Percentiles rank a stretch among this genome's conserved stretches.
phyloP scores from a whole-genome alignment of 37 sponge, comb jelly and placozoan genomes.

The Beroe ovata region DNA sequence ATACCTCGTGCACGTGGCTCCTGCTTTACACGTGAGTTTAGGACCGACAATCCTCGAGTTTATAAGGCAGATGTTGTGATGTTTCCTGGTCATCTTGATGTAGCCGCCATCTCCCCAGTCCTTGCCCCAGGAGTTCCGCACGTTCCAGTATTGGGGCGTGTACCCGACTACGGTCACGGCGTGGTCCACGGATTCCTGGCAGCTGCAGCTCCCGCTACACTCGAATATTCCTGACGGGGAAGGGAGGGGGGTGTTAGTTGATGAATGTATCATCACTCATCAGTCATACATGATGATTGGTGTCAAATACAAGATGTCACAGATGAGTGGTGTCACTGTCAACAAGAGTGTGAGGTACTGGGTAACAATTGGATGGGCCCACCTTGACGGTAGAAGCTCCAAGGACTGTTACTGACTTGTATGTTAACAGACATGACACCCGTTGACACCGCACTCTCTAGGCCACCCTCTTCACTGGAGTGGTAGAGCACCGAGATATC shows the following conservation, averaged over 20 bases:
- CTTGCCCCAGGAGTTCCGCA: background rate
- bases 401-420: background rate
- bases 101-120: background rate
- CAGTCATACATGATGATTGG: no score
- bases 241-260: background rate
- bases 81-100: background rate
- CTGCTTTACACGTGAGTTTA: background rate
- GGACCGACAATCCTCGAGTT: background rate
- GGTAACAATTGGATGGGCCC: no score
- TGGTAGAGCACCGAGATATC: background rate
- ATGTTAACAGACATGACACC: background rate
- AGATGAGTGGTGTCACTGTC: no score
- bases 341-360: no score
- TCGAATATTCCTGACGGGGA: background rate
- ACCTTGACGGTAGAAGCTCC: background rate
- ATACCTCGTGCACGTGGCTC: background rate
- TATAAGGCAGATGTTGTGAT: background rate
- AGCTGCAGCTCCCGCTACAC: background rate
- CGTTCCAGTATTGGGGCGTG: background rate
- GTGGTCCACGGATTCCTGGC: background rate
- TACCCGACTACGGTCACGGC: background rate
- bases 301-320: no score
- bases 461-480: background rate
- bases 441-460: background rate
- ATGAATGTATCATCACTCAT: no score